These are phyloP conservation scores for Haliaeetus leucogaster DNA, from an alignment of 2,113 vertebrate genomes.

Conservation along the genomic window DNA sequence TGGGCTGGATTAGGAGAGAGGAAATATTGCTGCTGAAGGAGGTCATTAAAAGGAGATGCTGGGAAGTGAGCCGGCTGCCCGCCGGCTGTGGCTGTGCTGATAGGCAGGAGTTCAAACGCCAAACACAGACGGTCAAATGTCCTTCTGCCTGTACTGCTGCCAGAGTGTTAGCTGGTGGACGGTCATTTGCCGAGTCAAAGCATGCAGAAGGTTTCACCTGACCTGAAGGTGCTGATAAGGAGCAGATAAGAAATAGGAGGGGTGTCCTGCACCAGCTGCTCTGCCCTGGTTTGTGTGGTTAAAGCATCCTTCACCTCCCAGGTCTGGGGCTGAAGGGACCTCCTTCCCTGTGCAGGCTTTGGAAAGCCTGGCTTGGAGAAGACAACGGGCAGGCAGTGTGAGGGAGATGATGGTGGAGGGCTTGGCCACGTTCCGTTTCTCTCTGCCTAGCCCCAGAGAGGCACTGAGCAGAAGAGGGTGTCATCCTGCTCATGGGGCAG, in stretches of 20 bases:
- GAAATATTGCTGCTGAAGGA: neutral
- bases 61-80: neutral
- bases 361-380: neutral
- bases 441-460: neutral
- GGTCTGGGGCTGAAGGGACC: neutral
- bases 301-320: neutral
- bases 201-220: neutral
- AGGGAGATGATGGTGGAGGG: neutral
- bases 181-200: neutral
- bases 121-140: fast-evolving
- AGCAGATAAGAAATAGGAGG: neutral
- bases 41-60: neutral
- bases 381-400: neutral
- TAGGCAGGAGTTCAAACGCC: neutral
- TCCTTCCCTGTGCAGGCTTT: neutral
- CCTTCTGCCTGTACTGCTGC: neutral
- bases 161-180: fast-evolving
- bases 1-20: neutral
- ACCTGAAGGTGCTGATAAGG: neutral
- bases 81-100: fast-evolving
- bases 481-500: neutral
- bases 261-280: neutral
- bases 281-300: neutral
- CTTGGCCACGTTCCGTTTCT: neutral
- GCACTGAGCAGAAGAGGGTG: neutral